Evolutionary conservation across 2,888 invertebrate genomes (phyloP), one percentile per base, ranked within the genome.

Genomic region (Aleiodes leptofemur): DNA sequence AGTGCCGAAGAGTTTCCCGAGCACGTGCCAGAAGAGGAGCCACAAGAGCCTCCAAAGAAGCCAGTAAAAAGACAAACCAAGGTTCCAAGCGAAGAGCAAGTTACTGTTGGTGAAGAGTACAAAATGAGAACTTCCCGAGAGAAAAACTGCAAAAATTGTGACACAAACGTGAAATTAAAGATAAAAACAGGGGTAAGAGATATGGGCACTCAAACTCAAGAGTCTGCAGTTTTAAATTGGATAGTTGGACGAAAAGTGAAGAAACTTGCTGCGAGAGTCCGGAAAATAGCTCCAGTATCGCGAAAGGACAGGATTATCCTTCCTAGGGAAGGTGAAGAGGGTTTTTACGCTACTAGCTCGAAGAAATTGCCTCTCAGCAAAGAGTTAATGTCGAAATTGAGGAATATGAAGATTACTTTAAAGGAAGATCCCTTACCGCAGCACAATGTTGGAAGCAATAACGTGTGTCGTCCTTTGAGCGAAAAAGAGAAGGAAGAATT

Each of bases 361-460:
- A 48, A 43, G n/a, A 7, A 11, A n/a, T 23, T 6, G 3, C 13
- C 11, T 4, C 14, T 68, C 31, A 53, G 29, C 29, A 3, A 51
- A 50, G 68, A 68, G 31, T n/a, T 50, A 4, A 31, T 51, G 4
- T 1, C 2, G 4, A 29, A 29, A 6, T 14, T 68, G 16, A 50
- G 31, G 14, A 31, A 4, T 1, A n/a, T 68, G 51, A 6, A 2
- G 2, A 31, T 68, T n/a, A 23, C 1, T 3, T 70, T 86, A 56
- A 68, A 7, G 7, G 82, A 82, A 14, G 31, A 77, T 14, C 80
- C 83, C n/a, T 78, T 77, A 70, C 86, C 82, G 0, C 86, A 86
- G 50, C 86, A 86, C 69, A 8, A 76, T 13, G 70, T 86, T 11
- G 86, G 86, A 64, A 70, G 61, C 16, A 61, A 77, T 14, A 80